Base-by-base conservation (phyloP, 2,113 vertebrate genomes). In the Pseudopodoces humilis region DNA sequence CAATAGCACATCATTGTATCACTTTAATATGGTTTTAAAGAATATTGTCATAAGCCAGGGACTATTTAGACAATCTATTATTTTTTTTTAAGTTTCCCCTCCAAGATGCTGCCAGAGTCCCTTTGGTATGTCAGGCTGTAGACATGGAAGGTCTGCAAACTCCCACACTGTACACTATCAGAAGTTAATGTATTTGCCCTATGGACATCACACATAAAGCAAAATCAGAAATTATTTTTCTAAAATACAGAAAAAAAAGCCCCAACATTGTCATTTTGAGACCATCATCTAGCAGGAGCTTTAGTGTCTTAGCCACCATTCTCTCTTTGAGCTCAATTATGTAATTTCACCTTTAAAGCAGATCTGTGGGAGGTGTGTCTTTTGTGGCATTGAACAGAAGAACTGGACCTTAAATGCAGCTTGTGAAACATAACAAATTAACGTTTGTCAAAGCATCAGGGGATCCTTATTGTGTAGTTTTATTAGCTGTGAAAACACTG, bases 71-170 rank as follows among this genome's bases (percentile, higher is more conserved):
- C 39, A 86, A 85, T 11, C 9, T 55, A 37, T 5, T 41, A 13
- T 2, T 44, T 53, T 68, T 81, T 44, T 80, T 78, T 35, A 16
- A 85, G 43, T 35, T 80, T 63, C 30, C 6, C 43, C 10, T 91
- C 63, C 43, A 65, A 84, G 60, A 39, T 55, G 23, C 28, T 94
- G 62, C 52, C 65, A 83, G 15, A 77, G 50, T 56, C 74, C 65
- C 58, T 64, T 72, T 23, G 62, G 58, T 30, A 58, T n/a, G 16
- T 77, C 72, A 64, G 72, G 79, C 10, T 62, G 75, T 37, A 55
- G 10, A 31, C 27, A 74, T 0, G 0, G 70, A 85, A 83, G 0
- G 0, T 20, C 58, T 82, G 44, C 2, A 5, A 84, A 82, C 25
- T 78, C 62, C 21, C 49, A 76, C n/a, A 39, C 23, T 33, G 24